Percentiles rank a stretch among this genome's conserved stretches.
Evolutionary conservation across 2,113 vertebrate species (phyloP).

Genomic region (Coturnix japonica): DNA sequence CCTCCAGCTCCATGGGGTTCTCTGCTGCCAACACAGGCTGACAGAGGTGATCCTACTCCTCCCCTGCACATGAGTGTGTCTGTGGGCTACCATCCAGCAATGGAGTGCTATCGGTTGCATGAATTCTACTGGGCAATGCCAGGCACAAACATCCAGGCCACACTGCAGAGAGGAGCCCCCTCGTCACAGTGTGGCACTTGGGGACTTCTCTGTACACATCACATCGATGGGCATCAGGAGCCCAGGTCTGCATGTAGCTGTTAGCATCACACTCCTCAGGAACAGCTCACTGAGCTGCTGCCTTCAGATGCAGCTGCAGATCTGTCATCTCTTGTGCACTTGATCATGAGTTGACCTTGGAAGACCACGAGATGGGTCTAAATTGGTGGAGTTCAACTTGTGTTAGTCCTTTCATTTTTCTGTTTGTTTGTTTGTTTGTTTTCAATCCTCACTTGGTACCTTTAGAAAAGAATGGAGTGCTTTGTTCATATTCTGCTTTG

Average conservation of each 20-base stretch:
- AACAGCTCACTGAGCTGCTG: background rate
- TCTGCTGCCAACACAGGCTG: fast-evolving
- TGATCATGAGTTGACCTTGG: background rate
- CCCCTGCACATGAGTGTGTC: background rate
- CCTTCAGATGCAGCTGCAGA: background rate
- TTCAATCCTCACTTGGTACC: background rate
- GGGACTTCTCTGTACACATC: fast-evolving
- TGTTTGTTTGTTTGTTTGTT: no score
- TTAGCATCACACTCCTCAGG: fast-evolving
- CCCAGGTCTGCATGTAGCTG: fast-evolving
- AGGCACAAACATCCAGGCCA: background rate
- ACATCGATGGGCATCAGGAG: background rate
- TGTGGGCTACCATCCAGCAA: background rate
- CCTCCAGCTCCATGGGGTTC: background rate
- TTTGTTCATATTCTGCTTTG: background rate
- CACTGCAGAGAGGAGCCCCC: fast-evolving
- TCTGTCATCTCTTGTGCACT: background rate
- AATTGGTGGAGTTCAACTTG: background rate
- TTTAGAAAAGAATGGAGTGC: background rate
- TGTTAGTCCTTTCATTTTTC: background rate
- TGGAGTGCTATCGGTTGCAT: no score
- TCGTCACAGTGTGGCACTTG: background rate
- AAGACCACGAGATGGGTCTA: background rate
- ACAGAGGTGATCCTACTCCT: background rate
- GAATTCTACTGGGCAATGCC: background rate